Evolutionary conservation across 2,113 vertebrate species (phyloP), one percentile per base, ranked within the genome.

Genomic region (Psilopogon haemacephalus): DNA sequence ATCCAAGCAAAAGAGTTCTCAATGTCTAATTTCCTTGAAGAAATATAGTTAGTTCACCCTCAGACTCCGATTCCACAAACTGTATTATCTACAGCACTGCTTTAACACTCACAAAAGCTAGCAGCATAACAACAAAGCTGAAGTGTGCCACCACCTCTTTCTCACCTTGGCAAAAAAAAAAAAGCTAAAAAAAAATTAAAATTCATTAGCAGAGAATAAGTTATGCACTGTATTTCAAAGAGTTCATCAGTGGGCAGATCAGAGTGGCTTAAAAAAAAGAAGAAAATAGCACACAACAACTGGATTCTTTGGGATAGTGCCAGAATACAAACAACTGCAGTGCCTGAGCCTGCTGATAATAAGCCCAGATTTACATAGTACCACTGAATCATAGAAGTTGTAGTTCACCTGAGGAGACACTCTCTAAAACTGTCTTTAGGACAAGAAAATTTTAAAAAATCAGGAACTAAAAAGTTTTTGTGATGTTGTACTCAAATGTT

Each of bases 271-370:
- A 80, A 68, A 68, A 68, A 68, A 90, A 70, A 73, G 81, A 74
- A 68, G 26, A 83, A 88, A 88, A 91, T 1, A 1, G 40, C n/a
- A 73, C 68, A 88, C 46, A 94, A 63, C 71, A 89, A 60, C 17
- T 75, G 19, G 72, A 75, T 78, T 81, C 19, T 72, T 94, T 77
- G 78, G 54, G 72, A 58, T 68, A 65, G 21, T 72, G 40, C 40
- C 86, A 95, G 50, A 90, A 90, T 42, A 78, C 52, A 87, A 85
- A 55, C 52, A 93, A 78, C n/a, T 85, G 55, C 68, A 86, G 26
- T 27, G 50, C 54, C 69, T 55, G 28, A 90, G 58, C 24, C 48
- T 67, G 28, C 23, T 87, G 55, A 87, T 85, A 60, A 2, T 67
- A 86, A 86, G 77, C 28, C 26, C 68, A 79, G 80, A 58, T 68